phyloP scores from a whole-genome alignment of 2,113 vertebrate genomes.

The Mus musculus region GRCm39 chr3:94920001-94920500 shows the following conservation, averaged over 20 bases:
- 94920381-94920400: neutral
- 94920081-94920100: neutral
- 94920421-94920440: neutral
- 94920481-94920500: neutral
- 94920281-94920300: neutral
- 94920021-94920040: neutral
- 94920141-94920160: neutral
- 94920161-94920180: neutral
- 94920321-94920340: neutral
- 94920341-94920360: neutral
- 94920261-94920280: neutral
- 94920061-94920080: neutral
- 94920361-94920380: neutral
- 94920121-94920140: neutral
- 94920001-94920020: neutral
- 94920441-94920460: neutral
- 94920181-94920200: neutral
- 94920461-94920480: neutral
- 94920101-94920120: neutral
- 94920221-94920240: constrained; percentile 28
- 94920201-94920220: neutral
- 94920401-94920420: neutral
- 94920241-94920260: neutral
- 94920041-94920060: neutral
- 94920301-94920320: neutral